Percentiles rank a stretch among this genome's conserved stretches.
phyloP scores from a whole-genome alignment of 1,140 invertebrate genomes.

The Drosophila mauritiana region DNA sequence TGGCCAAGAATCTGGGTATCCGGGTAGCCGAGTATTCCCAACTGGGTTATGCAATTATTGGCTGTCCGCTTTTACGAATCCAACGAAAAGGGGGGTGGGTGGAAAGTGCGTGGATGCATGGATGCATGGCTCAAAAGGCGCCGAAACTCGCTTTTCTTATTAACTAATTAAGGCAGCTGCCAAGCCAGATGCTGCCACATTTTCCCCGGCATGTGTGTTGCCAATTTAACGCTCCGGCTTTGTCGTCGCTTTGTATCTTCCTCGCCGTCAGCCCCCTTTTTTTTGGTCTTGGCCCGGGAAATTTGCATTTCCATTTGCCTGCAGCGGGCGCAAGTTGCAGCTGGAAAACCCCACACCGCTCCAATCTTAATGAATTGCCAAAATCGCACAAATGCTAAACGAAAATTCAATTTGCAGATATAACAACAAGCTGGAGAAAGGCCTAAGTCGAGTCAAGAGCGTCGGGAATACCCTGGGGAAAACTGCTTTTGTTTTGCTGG shows the following conservation, averaged over 20 bases:
- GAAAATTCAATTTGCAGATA: slow-evolving; percentile 76
- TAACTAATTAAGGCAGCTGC: slow-evolving; percentile 52
- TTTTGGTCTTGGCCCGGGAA: slow-evolving; percentile 9
- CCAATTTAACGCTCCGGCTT: slow-evolving; percentile 47
- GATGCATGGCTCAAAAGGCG: background rate
- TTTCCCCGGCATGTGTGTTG: slow-evolving; percentile 15
- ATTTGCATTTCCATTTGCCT: slow-evolving; percentile 71
- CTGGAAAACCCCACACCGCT: slow-evolving; percentile 4
- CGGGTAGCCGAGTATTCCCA: background rate
- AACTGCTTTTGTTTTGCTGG: no score
- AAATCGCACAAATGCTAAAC: slow-evolving; percentile 73
- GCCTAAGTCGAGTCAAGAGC: slow-evolving; percentile 1
- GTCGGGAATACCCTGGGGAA: slow-evolving; percentile 1
- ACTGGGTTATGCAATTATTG: background rate
- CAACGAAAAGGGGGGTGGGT: background rate
- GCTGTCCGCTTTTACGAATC: slow-evolving; percentile 1
- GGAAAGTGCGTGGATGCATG: background rate
- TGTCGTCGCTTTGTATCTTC: slow-evolving; percentile 35
- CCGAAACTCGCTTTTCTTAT: slow-evolving; percentile 15
- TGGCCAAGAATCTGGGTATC: background rate
- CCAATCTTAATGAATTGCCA: slow-evolving; percentile 75
- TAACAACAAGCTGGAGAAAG: slow-evolving; percentile 49
- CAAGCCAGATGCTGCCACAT: slow-evolving; percentile 41
- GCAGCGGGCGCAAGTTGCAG: slow-evolving; percentile 43
- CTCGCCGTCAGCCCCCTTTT: background rate